Conservation (phyloP, 2,113 vertebrate genomes). For the Serinus canaria region DNA sequence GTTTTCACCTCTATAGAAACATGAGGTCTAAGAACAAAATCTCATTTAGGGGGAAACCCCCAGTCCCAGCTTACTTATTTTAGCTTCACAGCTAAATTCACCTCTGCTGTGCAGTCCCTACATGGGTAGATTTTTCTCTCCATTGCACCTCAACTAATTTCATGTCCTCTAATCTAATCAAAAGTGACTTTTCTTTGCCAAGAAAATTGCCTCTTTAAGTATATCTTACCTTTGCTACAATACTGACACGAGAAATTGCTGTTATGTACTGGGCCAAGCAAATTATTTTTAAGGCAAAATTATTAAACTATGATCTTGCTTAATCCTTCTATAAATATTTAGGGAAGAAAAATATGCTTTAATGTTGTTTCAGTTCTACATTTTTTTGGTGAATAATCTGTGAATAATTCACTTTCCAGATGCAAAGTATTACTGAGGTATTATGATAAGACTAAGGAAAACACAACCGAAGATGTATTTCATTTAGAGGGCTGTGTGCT, state of each 20-base stretch:
- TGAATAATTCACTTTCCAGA: conserved; percentile 65
- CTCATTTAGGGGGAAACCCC: background rate
- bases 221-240: background rate
- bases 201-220: background rate
- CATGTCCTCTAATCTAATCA: background rate
- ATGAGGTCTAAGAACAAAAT: background rate
- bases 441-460: conserved; percentile 61
- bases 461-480: conserved; percentile 49
- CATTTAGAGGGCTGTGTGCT: conserved; percentile 26
- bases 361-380: conserved; percentile 55
- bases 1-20: background rate
- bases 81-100: background rate
- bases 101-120: background rate
- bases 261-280: conserved; percentile 19
- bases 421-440: conserved; percentile 55
- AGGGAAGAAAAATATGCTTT: conserved; percentile 62
- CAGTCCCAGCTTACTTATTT: background rate
- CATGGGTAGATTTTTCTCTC: background rate
- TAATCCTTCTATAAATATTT: conserved; percentile 65
- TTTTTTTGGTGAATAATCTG: conserved; percentile 61
- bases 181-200: background rate
- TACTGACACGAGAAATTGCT: conserved; percentile 12
- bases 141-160: background rate
- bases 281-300: conserved; percentile 59
- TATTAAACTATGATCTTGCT: conserved; percentile 60